Conservation (phyloP, 2,888 invertebrate genomes). For the Plagodis dolabraria region DNA sequence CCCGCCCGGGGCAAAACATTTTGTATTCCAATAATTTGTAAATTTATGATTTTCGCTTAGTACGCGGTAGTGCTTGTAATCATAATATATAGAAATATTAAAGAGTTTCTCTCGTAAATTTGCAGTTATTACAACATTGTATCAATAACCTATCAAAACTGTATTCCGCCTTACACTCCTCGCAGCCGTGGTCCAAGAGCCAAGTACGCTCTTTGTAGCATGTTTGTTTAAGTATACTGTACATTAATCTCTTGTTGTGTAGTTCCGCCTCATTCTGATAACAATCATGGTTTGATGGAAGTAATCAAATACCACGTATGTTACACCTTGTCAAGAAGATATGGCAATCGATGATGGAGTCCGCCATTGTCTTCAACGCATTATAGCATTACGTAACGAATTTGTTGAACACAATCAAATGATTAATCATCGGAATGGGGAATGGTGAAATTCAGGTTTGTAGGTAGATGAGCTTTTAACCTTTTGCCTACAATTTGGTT, state of each 20-base stretch:
- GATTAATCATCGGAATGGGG: constrained; percentile 50
- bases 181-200: no score
- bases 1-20: no score
- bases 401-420: constrained; percentile 44
- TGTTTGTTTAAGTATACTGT: no score
- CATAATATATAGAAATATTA: no score
- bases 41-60: no score
- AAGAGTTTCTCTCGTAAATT: no score
- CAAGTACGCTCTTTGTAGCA: no score
- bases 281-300: background rate
- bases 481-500: constrained; percentile 33
- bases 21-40: no score
- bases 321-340: constrained; percentile 13
- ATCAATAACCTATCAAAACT: no score
- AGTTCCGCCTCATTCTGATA: background rate
- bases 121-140: no score
- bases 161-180: no score
- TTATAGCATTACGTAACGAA: constrained; percentile 18
- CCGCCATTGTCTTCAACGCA: constrained; percentile 31
- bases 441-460: constrained; percentile 41
- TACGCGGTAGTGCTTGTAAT: no score
- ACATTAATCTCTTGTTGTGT: background rate
- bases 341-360: constrained; percentile 17
- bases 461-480: constrained; percentile 31
- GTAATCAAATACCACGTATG: constrained; percentile 15